Evolutionary conservation across 2,113 vertebrate species (phyloP), one percentile per base, ranked within the genome.

Genomic region (Melanostigma gelatinosum): DNA sequence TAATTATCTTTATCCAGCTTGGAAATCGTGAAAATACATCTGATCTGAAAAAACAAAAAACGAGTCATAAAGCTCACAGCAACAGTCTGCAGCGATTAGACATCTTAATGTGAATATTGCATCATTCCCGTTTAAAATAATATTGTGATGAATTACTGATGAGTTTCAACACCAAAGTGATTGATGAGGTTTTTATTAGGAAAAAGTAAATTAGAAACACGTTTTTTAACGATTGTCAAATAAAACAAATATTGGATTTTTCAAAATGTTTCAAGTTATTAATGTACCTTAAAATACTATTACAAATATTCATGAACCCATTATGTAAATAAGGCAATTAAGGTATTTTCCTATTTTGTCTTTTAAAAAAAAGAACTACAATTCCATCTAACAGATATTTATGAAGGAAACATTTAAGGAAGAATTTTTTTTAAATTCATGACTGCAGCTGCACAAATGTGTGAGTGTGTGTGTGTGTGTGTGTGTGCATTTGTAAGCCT

Each of bases 1-100:
- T 71, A 70, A 79, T 89, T 82, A 87, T 83, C 63, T 85, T 68
- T 69, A 68, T 83, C 29, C 65, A 64, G 54, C 32, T 42, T 60
- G 57, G 50, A 75, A 72, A 71, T 63, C 11, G 11, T 72, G 71
- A 69, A 64, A 83, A 72, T 73, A 60, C 16, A 70, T 74, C 54
- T 58, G 42, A 68, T 75, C n/a, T 69, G 48, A 54, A 75, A 24
- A 50, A 22, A 54, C 3, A 57, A 27, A 29, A 58, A 83, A 72
- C 13, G 62, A 77, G 69, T 34, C 78, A 68, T 82, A 72, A 82
- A 82, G 62, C 75, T 79, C 75, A 68, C 74, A 75, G 57, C 79
- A 57, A 42, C 0, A 32, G 65, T 44, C 77, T 80, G 57, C 75
- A 54, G 29, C 9, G 2, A 75, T 52, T 36, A 42, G 22, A 75